Evolutionary conservation across 2,113 vertebrate species (phyloP).

Genomic region (Antechinus stuartii): DNA sequence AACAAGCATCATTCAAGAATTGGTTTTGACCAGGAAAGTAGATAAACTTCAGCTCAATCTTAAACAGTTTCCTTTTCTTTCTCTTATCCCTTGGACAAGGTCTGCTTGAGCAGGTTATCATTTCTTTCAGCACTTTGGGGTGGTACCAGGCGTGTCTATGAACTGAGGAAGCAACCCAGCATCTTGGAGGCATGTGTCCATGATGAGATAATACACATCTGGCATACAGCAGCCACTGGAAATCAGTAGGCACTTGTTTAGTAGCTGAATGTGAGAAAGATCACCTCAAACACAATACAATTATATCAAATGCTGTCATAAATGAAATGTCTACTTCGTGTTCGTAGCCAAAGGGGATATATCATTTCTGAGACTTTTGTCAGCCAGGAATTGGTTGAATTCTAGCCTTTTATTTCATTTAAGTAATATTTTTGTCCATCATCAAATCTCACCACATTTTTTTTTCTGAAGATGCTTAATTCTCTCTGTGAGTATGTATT

Average conservation of each 20-base stretch:
- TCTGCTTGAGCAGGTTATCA: neutral
- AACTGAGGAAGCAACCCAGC: neutral
- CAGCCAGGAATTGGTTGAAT: neutral
- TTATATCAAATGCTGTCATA: neutral
- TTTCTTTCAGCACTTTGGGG: neutral
- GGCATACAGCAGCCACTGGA: neutral
- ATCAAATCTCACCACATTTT: neutral
- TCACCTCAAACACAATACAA: neutral
- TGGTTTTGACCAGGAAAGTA: neutral
- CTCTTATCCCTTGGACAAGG: neutral
- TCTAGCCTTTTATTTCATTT: neutral
- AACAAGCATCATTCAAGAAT: neutral
- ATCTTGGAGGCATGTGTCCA: neutral
- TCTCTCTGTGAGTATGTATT: neutral
- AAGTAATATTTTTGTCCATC: neutral
- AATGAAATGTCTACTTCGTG: neutral
- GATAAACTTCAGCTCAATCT: neutral
- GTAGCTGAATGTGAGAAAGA: neutral
- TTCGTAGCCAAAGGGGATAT: neutral
- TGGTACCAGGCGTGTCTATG: neutral
- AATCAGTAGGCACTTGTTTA: neutral
- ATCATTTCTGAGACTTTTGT: neutral
- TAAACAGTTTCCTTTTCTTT: neutral
- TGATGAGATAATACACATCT: neutral
- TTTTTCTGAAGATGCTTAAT: neutral